Conservation (phyloP, 2,113 vertebrate genomes). For the Quiscalus mexicanus region DNA sequence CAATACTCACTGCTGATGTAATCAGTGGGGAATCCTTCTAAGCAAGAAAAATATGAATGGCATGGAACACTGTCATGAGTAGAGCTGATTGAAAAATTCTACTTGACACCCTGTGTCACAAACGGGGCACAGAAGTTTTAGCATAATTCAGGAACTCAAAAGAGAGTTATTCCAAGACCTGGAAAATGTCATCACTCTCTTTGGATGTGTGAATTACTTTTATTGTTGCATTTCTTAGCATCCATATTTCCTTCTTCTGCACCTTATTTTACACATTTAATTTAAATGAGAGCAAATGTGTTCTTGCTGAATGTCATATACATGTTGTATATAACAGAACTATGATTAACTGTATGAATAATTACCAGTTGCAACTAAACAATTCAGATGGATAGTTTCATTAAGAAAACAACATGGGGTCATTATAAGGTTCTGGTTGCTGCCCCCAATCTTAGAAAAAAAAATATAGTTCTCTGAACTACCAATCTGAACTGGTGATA, state of each 20-base stretch:
- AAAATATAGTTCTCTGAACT: slow-evolving; percentile 81
- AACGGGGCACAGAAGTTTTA: not conserved
- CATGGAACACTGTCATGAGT: not conserved
- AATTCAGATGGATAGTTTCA: slow-evolving; percentile 78
- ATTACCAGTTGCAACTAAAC: slow-evolving; percentile 76
- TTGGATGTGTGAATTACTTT: not conserved
- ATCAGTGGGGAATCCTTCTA: not conserved
- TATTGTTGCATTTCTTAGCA: not conserved
- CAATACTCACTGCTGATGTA: not conserved
- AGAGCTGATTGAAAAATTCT: not conserved
- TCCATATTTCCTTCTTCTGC: not conserved
- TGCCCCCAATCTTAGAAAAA: slow-evolving; percentile 78
- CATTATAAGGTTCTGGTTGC: slow-evolving; percentile 77
- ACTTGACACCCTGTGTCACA: not conserved
- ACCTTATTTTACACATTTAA: slow-evolving; percentile 10
- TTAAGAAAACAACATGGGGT: slow-evolving; percentile 74
- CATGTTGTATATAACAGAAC: slow-evolving; percentile 7
- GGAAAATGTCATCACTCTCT: not conserved
- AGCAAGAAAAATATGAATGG: not conserved
- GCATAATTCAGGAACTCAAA: not conserved
- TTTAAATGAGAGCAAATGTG: not conserved
- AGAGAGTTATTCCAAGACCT: not conserved
- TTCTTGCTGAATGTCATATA: not conserved
- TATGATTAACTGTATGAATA: slow-evolving; percentile 74
- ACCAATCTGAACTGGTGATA: slow-evolving; percentile 85